Percentiles rank a stretch among this genome's conserved stretches.
These are phyloP conservation scores for Lanistes nyassanus DNA, from an alignment of 1,140 invertebrate species.

Conservation along the genomic window DNA sequence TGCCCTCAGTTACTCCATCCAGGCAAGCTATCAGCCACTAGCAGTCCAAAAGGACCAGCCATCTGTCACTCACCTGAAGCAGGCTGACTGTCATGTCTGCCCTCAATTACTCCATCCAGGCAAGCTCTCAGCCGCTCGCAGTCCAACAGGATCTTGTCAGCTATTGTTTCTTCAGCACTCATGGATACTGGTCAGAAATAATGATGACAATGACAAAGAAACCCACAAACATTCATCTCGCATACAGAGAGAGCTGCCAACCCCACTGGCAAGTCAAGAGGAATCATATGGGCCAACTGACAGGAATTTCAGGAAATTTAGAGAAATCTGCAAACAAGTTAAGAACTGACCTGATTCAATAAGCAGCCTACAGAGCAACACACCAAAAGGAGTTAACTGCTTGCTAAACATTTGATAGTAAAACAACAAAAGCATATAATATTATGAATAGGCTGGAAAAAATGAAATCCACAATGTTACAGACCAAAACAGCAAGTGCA, in stretches of 20 bases:
- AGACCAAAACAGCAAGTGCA: too few relatives aligned
- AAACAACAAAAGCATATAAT: too few relatives aligned
- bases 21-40: conserved; percentile 38
- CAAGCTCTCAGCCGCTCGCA: conserved; percentile 40
- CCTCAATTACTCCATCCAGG: conserved; percentile 22
- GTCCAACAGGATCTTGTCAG: conserved; percentile 50
- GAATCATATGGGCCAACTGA: too few relatives aligned
- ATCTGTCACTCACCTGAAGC: conserved; percentile 16
- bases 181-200: conserved; percentile 33
- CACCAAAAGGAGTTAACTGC: too few relatives aligned
- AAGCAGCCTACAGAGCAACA: too few relatives aligned
- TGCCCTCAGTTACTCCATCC: conserved; percentile 9
- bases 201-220: background rate
- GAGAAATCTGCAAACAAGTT: too few relatives aligned
- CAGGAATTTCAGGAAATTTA: too few relatives aligned
- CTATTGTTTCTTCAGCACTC: conserved; percentile 49
- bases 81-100: background rate
- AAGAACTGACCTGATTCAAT: too few relatives aligned
- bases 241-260: conserved; percentile 1
- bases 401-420: too few relatives aligned
- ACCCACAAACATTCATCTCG: background rate
- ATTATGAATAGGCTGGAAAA: too few relatives aligned
- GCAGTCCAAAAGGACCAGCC: conserved; percentile 38
- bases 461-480: too few relatives aligned
- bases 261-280: too few relatives aligned